Percentiles rank a stretch among this genome's conserved stretches.
Evolutionary conservation across 1,140 invertebrate genomes (phyloP).

Genomic region (Triops cancriformis): DNA sequence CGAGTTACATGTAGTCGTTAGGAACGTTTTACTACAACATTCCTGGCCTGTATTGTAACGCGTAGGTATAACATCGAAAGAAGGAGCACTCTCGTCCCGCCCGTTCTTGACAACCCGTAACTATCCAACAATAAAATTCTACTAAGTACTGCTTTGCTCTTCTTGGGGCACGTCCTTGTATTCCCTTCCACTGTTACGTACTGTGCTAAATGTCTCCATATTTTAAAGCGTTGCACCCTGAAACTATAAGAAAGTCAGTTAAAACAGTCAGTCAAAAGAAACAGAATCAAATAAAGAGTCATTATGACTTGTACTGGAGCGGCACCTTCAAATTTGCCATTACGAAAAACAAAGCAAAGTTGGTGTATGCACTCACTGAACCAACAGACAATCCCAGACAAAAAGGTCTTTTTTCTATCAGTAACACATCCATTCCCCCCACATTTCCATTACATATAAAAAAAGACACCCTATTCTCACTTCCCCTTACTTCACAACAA

Average conservation of each 20-base stretch:
- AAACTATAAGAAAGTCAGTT: not conserved
- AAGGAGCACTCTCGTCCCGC: too few species aligned
- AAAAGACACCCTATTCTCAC: not conserved
- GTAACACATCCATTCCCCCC: not conserved
- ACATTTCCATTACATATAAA: not conserved
- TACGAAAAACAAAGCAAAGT: not conserved
- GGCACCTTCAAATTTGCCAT: not conserved
- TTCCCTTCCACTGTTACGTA: too few species aligned
- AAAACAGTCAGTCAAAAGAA: not conserved
- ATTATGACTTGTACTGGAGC: constrained; percentile 13
- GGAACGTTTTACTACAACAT: too few species aligned
- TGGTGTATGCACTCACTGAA: not conserved
- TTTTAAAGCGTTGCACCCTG: not conserved
- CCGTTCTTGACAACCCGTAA: too few species aligned
- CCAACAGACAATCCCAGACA: not conserved
- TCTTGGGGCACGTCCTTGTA: too few species aligned
- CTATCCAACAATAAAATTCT: not conserved
- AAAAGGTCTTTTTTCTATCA: not conserved
- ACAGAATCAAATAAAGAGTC: not conserved
- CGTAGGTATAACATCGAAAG: too few species aligned
- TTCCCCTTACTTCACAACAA: not conserved
- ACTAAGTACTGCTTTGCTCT: too few species aligned
- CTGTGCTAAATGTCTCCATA: not conserved
- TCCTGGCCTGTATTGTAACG: too few species aligned
- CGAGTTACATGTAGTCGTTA: too few species aligned